Conservation (phyloP, 1,140 invertebrate genomes). For the Platorchestia sp. region DNA sequence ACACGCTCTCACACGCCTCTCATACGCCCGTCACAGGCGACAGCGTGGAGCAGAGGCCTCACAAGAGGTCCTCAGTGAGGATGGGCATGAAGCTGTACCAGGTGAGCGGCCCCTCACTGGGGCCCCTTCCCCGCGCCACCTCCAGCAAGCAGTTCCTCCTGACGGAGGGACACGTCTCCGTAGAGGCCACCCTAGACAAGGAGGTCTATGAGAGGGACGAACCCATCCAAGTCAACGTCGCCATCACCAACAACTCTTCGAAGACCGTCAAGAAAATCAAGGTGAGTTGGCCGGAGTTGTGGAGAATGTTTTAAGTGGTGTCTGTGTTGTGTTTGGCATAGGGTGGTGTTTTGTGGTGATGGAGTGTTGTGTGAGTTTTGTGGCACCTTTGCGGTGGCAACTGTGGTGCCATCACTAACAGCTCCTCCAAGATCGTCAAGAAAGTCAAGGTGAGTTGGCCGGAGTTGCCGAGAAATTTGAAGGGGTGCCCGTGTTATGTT, state of each 20-base stretch:
- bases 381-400: no score
- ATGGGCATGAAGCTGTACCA: constrained; percentile 89
- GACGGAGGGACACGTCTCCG: constrained; percentile 85
- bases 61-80: constrained; percentile 81
- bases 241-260: constrained; percentile 97
- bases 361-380: no score
- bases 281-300: no score
- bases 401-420: constrained; percentile 95
- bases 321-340: no score
- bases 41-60: constrained; percentile 81
- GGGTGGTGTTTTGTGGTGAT: no score
- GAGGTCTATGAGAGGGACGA: constrained; percentile 97
- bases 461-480: no score
- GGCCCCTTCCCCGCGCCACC: constrained; percentile 95
- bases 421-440: constrained; percentile 98
- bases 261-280: constrained; percentile 99
- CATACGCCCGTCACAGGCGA: constrained; percentile 75
- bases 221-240: constrained; percentile 92
- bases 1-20: neutral
- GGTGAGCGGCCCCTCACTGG: constrained; percentile 93
- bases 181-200: constrained; percentile 97
- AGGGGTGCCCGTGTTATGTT: no score
- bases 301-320: no score
- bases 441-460: constrained; percentile 88
- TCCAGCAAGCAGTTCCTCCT: constrained; percentile 94